Evolutionary conservation across 2,797 vertebrate genomes (phyloP), one percentile per base, ranked within the genome.

Genomic region (Philypnodon macrostomus): DNA sequence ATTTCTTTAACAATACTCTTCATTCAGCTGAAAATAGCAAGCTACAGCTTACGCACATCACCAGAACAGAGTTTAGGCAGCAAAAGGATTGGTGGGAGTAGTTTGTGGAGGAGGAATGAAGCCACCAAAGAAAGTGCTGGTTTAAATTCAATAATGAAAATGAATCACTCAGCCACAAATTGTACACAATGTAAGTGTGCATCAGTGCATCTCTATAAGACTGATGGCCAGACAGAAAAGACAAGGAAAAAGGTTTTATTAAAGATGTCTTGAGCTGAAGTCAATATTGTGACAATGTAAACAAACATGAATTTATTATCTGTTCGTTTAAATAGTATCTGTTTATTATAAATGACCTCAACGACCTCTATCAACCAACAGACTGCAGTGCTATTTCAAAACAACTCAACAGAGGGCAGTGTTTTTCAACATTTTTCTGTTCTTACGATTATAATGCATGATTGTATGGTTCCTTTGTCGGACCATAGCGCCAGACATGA

Each of bases 11-110:
- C 85, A 89, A 80, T 73, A 83, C 67, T 77, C 81, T 79, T 78
- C 68, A 86, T 86, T 88, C 80, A 85, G 75, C 86, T 75, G 67
- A 87, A 89, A 90, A 89, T 89, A 88, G 87, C 72, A 81, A 71
- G 74, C 70, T 63, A 45, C 57, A 84, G 88, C 88, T 87, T 87
- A 86, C 83, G 79, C 86, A 89, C 77, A 75, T 80, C 72, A 78
- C 76, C 74, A 87, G 74, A 84, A 84, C 71, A 79, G 79, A 85
- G 79, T 81, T 82, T 79, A 68, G 79, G 81, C 77, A 85, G 67
- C 68, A 53, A 58, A 77, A 73, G 67, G 72, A 78, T 58, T 52
- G 78, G 73, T 85, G 77, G 80, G 81, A 78, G 73, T 71, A 60
- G 72, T 68, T 67, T 75, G 79, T 70, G 81, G 67, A 70, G 79